These are phyloP conservation scores for Sitodiplosis mosellana DNA, from an alignment of 1,140 invertebrate species.

Conservation along the genomic window DNA sequence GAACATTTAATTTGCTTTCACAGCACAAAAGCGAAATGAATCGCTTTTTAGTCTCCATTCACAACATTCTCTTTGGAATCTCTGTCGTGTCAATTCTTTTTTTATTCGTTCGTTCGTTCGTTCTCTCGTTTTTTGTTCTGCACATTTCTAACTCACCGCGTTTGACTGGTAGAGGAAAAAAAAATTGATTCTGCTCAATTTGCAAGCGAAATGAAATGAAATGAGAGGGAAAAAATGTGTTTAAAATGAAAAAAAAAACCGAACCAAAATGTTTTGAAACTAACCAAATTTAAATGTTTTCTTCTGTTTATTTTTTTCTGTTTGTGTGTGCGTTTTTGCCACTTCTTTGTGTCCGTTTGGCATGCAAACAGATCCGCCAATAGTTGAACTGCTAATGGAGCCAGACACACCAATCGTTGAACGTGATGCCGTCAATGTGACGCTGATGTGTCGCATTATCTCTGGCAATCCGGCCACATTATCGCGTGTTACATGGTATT, in stretches of 20 bases:
- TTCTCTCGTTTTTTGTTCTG: neutral
- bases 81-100: neutral
- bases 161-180: no score
- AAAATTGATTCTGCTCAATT: no score
- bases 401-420: conserved; percentile 57
- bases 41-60: neutral
- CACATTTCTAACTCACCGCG: no score
- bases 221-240: no score
- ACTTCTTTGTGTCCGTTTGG: neutral
- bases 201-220: no score
- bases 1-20: no score
- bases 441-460: conserved; percentile 57
- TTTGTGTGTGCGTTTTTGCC: neutral
- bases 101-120: neutral
- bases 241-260: no score
- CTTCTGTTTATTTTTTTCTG: no score
- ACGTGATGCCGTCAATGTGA: conserved; percentile 59
- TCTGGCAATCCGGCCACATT: conserved; percentile 44
- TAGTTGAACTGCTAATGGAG: conserved; percentile 56
- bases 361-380: conserved; percentile 44
- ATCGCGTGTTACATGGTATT: conserved; percentile 59
- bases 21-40: no score
- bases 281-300: no score
- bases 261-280: no score
- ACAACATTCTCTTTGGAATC: neutral